Percentiles rank a stretch among this genome's conserved stretches.
phyloP scores from a whole-genome alignment of 2,888 invertebrate species.

The Lordiphosa fenestrarum region DNA sequence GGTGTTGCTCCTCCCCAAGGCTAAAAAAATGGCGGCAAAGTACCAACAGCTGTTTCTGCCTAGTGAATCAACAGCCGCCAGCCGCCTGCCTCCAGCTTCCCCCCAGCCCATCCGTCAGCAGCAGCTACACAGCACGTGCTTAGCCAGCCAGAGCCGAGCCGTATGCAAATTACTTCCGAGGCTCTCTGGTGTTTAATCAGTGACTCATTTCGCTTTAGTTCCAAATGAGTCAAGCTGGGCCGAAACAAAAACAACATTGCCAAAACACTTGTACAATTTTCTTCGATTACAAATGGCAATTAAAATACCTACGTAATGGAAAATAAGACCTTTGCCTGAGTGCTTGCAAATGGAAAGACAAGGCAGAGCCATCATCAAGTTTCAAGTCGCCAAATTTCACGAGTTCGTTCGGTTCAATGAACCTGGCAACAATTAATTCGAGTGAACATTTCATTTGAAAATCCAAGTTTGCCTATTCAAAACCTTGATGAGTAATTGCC shows the following conservation, averaged over 20 bases:
- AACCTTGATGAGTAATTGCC: conserved; percentile 58
- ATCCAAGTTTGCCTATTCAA: conserved; percentile 43
- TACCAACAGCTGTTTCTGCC: conserved; percentile 9
- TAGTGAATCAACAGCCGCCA: conserved; percentile 30
- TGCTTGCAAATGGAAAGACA: conserved; percentile 4
- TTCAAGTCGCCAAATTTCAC: too few species aligned
- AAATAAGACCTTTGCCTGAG: neutral
- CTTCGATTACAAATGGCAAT: conserved; percentile 23
- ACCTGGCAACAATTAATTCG: conserved; percentile 27
- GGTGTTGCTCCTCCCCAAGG: conserved; percentile 7
- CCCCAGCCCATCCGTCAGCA: conserved; percentile 7
- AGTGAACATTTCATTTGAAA: conserved; percentile 43
- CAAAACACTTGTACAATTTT: conserved; percentile 6
- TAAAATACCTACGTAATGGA: conserved; percentile 32
- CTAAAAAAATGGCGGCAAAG: conserved; percentile 36
- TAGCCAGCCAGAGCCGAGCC: conserved; percentile 2
- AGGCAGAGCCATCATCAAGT: conserved; percentile 17
- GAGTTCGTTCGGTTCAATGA: conserved; percentile 45
- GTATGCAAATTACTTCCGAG: conserved; percentile 17
- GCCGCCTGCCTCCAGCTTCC: neutral
- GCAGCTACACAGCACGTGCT: conserved; percentile 1
- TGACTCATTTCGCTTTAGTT: conserved; percentile 27
- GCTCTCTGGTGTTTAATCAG: conserved; percentile 24
- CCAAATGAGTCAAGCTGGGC: conserved; percentile 20
- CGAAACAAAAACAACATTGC: conserved; percentile 20